Evolutionary conservation across 1,140 invertebrate genomes (phyloP).

Genomic region (Homarus americanus): DNA sequence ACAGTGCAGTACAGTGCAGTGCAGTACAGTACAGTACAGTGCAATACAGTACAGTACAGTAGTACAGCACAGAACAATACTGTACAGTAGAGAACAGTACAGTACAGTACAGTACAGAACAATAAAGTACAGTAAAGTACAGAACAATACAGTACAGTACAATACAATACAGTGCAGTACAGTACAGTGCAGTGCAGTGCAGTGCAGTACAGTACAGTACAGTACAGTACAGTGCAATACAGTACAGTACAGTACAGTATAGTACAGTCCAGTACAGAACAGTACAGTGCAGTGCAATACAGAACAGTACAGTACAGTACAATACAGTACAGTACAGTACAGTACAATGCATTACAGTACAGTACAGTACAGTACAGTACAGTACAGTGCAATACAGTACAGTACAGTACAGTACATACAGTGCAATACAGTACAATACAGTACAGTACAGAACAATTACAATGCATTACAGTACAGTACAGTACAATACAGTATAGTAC

Average conservation of each 20-base stretch:
- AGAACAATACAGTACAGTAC: constrained; percentile 69
- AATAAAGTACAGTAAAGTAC: constrained; percentile 55
- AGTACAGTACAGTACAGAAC: constrained; percentile 71
- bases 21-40: constrained; percentile 73
- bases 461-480: constrained; percentile 62
- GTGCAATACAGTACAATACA: constrained; percentile 74
- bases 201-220: constrained; percentile 69
- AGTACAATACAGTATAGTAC: constrained; percentile 64
- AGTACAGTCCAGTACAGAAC: constrained; percentile 55
- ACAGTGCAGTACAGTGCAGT: constrained; percentile 65
- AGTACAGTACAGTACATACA: constrained; percentile 73
- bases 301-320: constrained; percentile 68
- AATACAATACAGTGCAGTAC: constrained; percentile 75
- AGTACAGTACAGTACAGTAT: constrained; percentile 73
- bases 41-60: constrained; percentile 69
- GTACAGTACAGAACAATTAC: constrained; percentile 62
- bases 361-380: constrained; percentile 74
- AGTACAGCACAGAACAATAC: background rate
- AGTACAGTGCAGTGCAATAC: constrained; percentile 70
- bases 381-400: constrained; percentile 70
- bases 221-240: constrained; percentile 49
- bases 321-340: constrained; percentile 58
- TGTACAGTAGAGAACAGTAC: constrained; percentile 66
- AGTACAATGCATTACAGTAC: constrained; percentile 73
- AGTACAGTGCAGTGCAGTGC: constrained; percentile 74